Base-by-base conservation (phyloP, 2,113 vertebrate genomes). In the Propithecus coquereli region DNA sequence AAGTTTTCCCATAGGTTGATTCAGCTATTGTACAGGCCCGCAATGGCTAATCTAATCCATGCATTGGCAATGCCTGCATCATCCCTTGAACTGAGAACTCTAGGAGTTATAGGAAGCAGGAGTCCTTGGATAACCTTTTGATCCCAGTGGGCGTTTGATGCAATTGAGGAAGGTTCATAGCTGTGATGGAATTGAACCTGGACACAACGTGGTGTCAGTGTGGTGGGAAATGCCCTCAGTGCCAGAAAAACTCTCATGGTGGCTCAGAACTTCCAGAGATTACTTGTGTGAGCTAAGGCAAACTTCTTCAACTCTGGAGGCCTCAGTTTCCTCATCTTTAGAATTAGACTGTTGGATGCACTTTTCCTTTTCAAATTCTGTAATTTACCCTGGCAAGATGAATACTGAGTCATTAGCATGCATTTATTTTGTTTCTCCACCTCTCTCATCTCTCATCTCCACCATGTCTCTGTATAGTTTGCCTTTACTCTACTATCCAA, bases 291-390 rank as follows among this genome's bases (percentile, higher is more conserved):
- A 81, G 32, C 45, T 40, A n/a, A 57, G 18, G 32, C 32, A 91
- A 47, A 77, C 91, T 57, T 92, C 81, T 85, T 66, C 47, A 87
- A 27, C 30, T 45, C 37, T 40, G 45, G 17, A 87, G 8, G 1
- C 27, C 7, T 86, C 63, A 2, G 4, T 61, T 92, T 65, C 40
- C 47, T 88, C 30, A 32, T 82, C 59, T 87, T 83, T 70, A 74
- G 91, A 87, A 85, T 70, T 52, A 70, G 13, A 2, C 45, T 82
- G 16, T 22, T 76, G 9, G 34, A 43, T 86, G 43, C 4, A 25
- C 52, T 82, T 94, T 73, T 32, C 8, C 37, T 80, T 89, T 70
- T 66, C 63, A 61, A 45, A 82, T 37, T 63, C 34, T 84, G 34
- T 66, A 7, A 50, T 87, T 86, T 68, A 27, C 25, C 3, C 14